Conservation (phyloP, 2,888 invertebrate genomes). For the Caenorhabditis macrosperma region DNA sequence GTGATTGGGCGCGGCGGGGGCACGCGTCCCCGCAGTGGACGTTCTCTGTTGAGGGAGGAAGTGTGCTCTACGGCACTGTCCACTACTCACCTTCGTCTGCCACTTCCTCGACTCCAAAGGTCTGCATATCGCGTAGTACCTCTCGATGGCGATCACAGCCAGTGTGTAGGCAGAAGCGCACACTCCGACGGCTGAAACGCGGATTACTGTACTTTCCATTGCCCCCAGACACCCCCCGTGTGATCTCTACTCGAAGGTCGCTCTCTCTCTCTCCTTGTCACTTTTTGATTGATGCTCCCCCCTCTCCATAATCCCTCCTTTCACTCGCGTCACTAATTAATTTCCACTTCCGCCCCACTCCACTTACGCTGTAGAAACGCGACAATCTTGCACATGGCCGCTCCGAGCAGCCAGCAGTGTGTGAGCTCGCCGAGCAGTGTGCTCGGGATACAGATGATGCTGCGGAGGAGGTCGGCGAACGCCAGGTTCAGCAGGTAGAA, state of each 20-base stretch:
- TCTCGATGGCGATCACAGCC: conserved; percentile 87
- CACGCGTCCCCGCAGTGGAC: no score
- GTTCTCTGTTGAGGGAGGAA: no score
- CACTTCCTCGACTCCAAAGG: conserved; percentile 86
- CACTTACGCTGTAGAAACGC: conserved; percentile 87
- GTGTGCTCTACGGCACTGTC: no score
- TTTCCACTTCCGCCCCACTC: not conserved
- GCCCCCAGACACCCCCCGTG: not conserved
- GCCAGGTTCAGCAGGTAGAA: conserved; percentile 83
- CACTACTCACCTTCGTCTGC: conserved; percentile 85
- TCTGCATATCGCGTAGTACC: conserved; percentile 88
- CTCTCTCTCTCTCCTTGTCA: conserved; percentile 7
- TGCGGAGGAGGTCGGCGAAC: conserved; percentile 85
- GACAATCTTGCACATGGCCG: conserved; percentile 86
- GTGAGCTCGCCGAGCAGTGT: conserved; percentile 82
- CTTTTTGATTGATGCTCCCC: conserved; percentile 34
- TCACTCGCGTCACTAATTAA: not conserved
- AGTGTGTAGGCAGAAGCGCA: conserved; percentile 87
- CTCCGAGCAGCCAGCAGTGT: conserved; percentile 84
- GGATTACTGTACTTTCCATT: not conserved
- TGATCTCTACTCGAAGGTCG: no score
- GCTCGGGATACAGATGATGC: conserved; percentile 88
- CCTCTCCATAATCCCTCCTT: not conserved
- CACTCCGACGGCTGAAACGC: conserved; percentile 86
- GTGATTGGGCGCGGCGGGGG: no score